Evolutionary conservation across 2,113 vertebrate genomes (phyloP), one percentile per base, ranked within the genome.

Genomic region (Microcebus tavaratra): DNA sequence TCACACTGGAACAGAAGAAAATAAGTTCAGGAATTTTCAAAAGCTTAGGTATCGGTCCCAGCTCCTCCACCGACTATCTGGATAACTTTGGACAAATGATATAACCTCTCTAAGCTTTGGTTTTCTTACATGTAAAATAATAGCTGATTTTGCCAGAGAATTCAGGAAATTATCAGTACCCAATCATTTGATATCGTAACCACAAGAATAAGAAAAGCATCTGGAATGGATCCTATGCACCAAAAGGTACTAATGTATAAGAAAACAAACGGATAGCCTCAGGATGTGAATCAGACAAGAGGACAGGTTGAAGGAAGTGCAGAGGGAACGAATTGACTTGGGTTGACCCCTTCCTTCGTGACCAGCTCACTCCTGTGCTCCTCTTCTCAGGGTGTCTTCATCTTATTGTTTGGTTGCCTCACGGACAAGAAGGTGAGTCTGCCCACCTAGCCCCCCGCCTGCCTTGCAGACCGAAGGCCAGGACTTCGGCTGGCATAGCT

Each of bases 391-490:
- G 98, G 98, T 2, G 94, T 98, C 94, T 98, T 98, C 96, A 97
- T 98, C 90, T 78, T 98, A 53, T 10, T 98, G 65, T 98, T 98
- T 7, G 98, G 97, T 14, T 98, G 98, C 79, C 98, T 98, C 29
- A 92, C 93, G 91, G 98, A 98, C 90, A 98, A 96, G 94, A 98
- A 98, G 96, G 98, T 98, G 68, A 97, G 98, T 88, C 63, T 67
- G 59, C 29, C 65, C 7, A 2, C 57, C 31, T 48, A 23, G 8
- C 45, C 17, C n/a, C 27, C 61, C 3, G 1, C 31, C 39, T 36
- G 29, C 23, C 48, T 50, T 5, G 39, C 70, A 23, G 63, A 45
- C 31, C 4, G 4, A 50, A 86, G 76, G 76, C 42, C 0, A 0
- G 42, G 53, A 25, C 75, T 20, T 13, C 0, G 7, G 23, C 45